Evolutionary conservation across 2,888 invertebrate genomes (phyloP), one percentile per base, ranked within the genome.

Genomic region (Conchocele bisecta): DNA sequence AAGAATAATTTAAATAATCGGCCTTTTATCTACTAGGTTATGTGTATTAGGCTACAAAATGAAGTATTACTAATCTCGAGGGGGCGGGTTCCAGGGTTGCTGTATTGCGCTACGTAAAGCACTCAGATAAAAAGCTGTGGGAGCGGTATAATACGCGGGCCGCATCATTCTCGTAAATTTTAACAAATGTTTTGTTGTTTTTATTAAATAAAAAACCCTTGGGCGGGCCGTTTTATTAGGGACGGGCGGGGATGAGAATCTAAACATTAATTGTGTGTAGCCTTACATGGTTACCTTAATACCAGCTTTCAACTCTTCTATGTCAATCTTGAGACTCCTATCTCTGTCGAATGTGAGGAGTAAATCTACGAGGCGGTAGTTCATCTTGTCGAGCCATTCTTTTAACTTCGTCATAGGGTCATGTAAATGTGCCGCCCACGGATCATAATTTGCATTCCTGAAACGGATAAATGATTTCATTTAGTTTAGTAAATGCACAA

Each of bases 361-460:
- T 2, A 88, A 66, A 63, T 88, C 87, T 11, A 87, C 77, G 29
- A 88, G 74, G 15, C 88, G 60, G 57, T 82, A 81, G 0, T 84
- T 83, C 3, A 75, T 65, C 26, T 81, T 56, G 15, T 83, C 82
- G 15, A 86, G 69, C 75, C 81, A 87, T 28, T 77, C 69, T 56
- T 81, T 83, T 15, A 88, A 77, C 48, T 86, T 87, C 2, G 86
- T 86, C 83, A 88, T 83, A 1, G 87, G 88, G 59, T 88, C 87
- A 13, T 71, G 65, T 26, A 58, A 66, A 57, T 70, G 68, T 15
- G 50, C 44, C 9, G 57, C 69, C 71, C 70, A 68, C 0, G 70
- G 76, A 35, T 79, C 68, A 17, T 63, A 48, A 2, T 68, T 63
- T 2, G 64, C 61, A 20, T 66, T 73, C 26, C 70, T 58, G 39